phyloP scores from a whole-genome alignment of 2,888 invertebrate genomes.

The Lasioglossum leucozonium region DNA sequence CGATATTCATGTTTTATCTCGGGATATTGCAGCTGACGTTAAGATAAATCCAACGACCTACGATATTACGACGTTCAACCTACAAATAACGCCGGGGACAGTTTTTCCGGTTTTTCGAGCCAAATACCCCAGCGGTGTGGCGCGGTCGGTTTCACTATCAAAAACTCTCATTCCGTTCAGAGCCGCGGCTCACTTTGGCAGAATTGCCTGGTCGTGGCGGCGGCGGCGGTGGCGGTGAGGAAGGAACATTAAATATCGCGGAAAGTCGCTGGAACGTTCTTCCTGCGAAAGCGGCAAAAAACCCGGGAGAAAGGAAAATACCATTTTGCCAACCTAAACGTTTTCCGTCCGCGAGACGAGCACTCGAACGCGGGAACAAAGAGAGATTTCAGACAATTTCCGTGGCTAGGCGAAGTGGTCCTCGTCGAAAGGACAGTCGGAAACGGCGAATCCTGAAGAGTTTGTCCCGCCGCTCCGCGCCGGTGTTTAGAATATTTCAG shows the following conservation, averaged over 20 bases:
- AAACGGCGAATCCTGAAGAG: not conserved
- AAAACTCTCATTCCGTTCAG: not conserved
- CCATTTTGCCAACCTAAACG: conserved; percentile 24
- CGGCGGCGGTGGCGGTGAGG: not conserved
- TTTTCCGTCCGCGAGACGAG: conserved; percentile 28
- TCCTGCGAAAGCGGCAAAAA: not conserved
- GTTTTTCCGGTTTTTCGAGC: not conserved
- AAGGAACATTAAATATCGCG: not conserved
- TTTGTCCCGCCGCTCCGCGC: conserved; percentile 13
- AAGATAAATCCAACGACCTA: not conserved
- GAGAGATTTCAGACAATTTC: conserved; percentile 21
- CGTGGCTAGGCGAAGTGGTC: conserved; percentile 1
- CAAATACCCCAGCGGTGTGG: not conserved
- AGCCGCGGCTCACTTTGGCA: not conserved
- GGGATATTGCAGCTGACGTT: not conserved
- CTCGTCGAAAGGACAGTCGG: not conserved
- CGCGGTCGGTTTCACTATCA: not conserved
- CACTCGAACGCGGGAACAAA: conserved; percentile 13
- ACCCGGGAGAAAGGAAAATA: conserved; percentile 27
- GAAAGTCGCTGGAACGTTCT: not conserved
- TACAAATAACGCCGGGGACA: not conserved
- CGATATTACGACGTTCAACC: not conserved
- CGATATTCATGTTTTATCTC: not conserved
- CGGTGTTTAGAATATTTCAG: conserved; percentile 35
- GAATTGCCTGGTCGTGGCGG: not conserved